Conservation (phyloP, 2,888 invertebrate genomes). For the Apodemia hepburni region DNA sequence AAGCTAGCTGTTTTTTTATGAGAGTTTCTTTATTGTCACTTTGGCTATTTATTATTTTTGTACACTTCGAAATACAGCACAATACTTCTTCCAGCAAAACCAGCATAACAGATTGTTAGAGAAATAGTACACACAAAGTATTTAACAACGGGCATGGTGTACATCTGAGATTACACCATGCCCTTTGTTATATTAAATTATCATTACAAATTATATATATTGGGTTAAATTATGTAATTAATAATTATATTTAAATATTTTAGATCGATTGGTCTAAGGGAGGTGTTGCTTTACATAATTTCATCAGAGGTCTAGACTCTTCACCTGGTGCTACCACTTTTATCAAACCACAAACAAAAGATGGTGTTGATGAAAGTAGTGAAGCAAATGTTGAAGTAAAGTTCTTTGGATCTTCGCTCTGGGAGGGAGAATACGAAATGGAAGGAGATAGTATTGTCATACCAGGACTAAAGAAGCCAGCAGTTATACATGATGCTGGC, state of each 20-base stretch:
- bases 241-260: neutral
- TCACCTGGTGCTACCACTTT: slow-evolving; percentile 94
- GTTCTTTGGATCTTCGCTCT: slow-evolving; percentile 90
- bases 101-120: too few relatives aligned
- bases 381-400: slow-evolving; percentile 55
- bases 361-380: slow-evolving; percentile 52
- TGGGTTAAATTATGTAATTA: too few relatives aligned
- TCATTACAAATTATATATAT: too few relatives aligned
- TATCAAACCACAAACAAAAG: slow-evolving; percentile 58
- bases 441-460: slow-evolving; percentile 81
- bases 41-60: too few relatives aligned
- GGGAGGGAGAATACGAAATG: slow-evolving; percentile 77
- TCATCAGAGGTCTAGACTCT: slow-evolving; percentile 95
- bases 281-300: slow-evolving; percentile 91
- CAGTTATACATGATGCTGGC: slow-evolving; percentile 88
- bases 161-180: too few relatives aligned
- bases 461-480: slow-evolving; percentile 80
- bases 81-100: too few relatives aligned
- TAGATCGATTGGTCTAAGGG: slow-evolving; percentile 87
- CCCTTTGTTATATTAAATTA: too few relatives aligned
- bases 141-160: too few relatives aligned
- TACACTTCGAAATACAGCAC: too few relatives aligned
- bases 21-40: too few relatives aligned
- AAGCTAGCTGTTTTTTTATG: too few relatives aligned
- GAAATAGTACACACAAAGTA: too few relatives aligned